Conservation (phyloP, 2,797 vertebrate genomes). For the Hapalemur alaotrensis region DNA sequence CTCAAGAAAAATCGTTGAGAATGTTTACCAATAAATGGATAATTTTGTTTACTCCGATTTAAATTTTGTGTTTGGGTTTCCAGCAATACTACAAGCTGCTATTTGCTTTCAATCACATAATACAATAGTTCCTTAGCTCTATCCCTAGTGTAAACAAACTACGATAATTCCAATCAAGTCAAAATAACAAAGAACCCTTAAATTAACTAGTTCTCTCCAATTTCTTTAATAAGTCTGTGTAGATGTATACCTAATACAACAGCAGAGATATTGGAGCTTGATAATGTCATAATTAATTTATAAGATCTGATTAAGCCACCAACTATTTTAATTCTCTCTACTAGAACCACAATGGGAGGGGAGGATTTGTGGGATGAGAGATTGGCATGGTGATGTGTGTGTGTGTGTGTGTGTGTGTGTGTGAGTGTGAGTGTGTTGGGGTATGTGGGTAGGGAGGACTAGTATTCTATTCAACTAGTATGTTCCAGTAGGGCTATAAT, state of each 20-base stretch:
- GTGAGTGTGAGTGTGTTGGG: background rate
- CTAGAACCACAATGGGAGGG: background rate
- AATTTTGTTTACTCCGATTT: constrained; percentile 68
- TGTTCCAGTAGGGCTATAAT: background rate
- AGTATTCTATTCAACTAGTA: background rate
- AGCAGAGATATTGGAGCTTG: constrained; percentile 55
- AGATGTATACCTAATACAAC: constrained; percentile 57
- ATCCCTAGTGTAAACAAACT: constrained; percentile 69
- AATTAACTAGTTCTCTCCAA: constrained; percentile 64
- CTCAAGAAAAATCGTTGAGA: constrained; percentile 50
- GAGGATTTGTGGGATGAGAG: background rate
- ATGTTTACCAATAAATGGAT: constrained; percentile 71
- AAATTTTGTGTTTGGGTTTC: constrained; percentile 60
- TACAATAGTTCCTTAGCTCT: constrained; percentile 62
- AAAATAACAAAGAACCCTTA: constrained; percentile 71
- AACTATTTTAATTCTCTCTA: constrained; percentile 60
- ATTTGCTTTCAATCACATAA: constrained; percentile 73
- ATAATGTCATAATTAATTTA: constrained; percentile 78
- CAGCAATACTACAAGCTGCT: constrained; percentile 34
- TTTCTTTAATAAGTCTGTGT: constrained; percentile 59
- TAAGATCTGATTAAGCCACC: constrained; percentile 70
- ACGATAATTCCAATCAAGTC: constrained; percentile 70
- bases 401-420: background rate
- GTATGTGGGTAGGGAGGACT: background rate
- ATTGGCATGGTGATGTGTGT: background rate